Base-by-base conservation (phyloP, 2,888 invertebrate genomes). In the Nymphalis c-album region DNA sequence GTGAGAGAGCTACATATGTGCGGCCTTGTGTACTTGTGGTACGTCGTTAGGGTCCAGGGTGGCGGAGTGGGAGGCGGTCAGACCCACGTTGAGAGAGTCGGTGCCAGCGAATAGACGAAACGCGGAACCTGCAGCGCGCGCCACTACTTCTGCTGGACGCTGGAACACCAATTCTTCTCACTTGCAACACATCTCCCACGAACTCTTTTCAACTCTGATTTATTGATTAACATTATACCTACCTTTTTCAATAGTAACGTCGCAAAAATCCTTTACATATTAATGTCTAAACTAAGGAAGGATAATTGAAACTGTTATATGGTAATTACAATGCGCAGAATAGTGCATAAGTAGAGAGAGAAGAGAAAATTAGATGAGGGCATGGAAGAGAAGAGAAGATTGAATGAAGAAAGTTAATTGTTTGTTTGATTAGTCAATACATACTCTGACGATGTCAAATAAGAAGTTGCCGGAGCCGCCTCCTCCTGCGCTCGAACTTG, bases 401-500 rank as follows among this genome's bases (percentile, higher is more conserved):
- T 20, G 45, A 45, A 7, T 10, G 58, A 40, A 18, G 17, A 18
- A 7, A 58, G 20, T 31, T 45, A 26, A 40, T 40, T 40, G 40
- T 40, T 40, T 35, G 7, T 4, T 5, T 7, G 18, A 20, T 46
- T 26, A 53, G 31, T 7, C 8, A 18, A 60, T 78, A 93, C 96
- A 96, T 93, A 97, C 97, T 94, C 97, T 94, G 86, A 97, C 96
- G 84, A 97, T 95, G 88, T 97, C 97, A 88, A 97, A 97, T 76
- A 97, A 93, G 94, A 97, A 97, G 93, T 97, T 97, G 72, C 97
- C 97, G 62, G 96, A 96, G 65, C 96, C 96, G 74, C 95, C 96
- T 60, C 93, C 93, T 71, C 93, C 93, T 71, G 93, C 94, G 22
- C 88, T 88, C 64, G 86, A 89, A 22, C 85, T 87, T 68, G 91